Evolutionary conservation across 2,888 invertebrate genomes (phyloP).

Genomic region (Andrena bicolor): DNA sequence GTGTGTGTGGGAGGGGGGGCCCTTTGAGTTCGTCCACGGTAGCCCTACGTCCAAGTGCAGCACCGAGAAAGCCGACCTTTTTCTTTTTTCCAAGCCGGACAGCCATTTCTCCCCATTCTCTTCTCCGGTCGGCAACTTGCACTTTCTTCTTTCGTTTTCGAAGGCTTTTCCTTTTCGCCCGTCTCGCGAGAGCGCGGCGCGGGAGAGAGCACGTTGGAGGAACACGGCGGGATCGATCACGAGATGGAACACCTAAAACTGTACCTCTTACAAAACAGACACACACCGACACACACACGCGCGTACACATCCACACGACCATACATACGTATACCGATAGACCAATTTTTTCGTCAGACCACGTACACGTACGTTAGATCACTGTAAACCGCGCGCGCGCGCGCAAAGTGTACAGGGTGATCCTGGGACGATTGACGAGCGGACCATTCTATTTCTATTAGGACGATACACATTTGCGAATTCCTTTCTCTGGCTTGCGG

Average conservation of each 20-base stretch:
- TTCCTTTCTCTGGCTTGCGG: neutral
- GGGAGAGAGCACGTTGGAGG: slow-evolving; percentile 60
- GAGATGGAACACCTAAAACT: slow-evolving; percentile 51
- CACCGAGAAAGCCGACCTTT: slow-evolving; percentile 19
- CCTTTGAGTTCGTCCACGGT: slow-evolving; percentile 53
- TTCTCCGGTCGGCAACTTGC: slow-evolving; percentile 27
- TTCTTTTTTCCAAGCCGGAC: neutral
- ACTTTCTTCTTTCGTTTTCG: slow-evolving; percentile 43
- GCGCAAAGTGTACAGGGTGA: neutral
- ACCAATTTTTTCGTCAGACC: slow-evolving; percentile 25
- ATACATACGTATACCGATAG: slow-evolving; percentile 25
- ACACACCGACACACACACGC: slow-evolving; percentile 33
- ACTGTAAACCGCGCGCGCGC: slow-evolving; percentile 59
- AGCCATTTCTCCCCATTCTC: slow-evolving; percentile 40
- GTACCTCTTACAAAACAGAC: slow-evolving; percentile 44
- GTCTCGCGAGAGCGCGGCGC: slow-evolving; percentile 52
- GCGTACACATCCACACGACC: slow-evolving; percentile 1
- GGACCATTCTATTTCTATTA: too few relatives aligned
- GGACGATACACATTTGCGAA: neutral
- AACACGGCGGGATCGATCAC: slow-evolving; percentile 63
- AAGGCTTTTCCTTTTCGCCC: slow-evolving; percentile 55
- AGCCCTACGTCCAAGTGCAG: slow-evolving; percentile 45
- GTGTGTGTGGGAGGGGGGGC: neutral
- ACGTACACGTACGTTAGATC: slow-evolving; percentile 69
- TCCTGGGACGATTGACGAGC: neutral